phyloP scores from a whole-genome alignment of 2,888 invertebrate genomes.

The Mallateleia sp. region DNA sequence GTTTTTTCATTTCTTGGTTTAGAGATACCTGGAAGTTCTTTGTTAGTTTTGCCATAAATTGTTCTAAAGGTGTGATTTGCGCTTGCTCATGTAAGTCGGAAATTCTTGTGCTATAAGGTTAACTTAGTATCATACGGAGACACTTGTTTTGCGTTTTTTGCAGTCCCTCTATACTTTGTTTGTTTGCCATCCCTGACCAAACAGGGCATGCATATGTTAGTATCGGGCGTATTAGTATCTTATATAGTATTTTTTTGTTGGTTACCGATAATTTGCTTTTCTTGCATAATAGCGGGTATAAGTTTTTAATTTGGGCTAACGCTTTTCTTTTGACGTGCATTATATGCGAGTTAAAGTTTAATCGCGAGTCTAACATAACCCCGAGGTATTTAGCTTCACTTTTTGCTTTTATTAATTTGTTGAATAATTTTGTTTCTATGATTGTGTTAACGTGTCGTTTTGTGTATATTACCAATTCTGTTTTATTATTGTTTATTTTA shows the following conservation, averaged over 20 bases:
- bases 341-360: conserved; percentile 72
- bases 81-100: too few species aligned
- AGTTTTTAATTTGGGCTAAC: conserved; percentile 22
- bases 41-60: too few species aligned
- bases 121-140: too few species aligned
- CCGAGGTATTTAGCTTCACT: conserved; percentile 78
- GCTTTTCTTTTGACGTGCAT: conserved; percentile 20
- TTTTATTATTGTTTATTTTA: conserved; percentile 62
- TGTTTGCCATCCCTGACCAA: too few species aligned
- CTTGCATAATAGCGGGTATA: conserved; percentile 47
- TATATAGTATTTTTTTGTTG: conserved; percentile 80
- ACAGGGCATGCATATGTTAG: conserved; percentile 80
- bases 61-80: too few species aligned
- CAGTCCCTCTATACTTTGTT: too few species aligned
- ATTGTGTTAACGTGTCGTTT: not conserved
- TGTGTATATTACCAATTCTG: conserved; percentile 62
- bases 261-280: conserved; percentile 38
- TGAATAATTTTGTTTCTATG: not conserved
- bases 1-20: too few species aligned
- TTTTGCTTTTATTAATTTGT: not conserved
- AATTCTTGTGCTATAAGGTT: too few species aligned
- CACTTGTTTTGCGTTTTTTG: too few species aligned
- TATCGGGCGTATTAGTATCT: conserved; percentile 75
- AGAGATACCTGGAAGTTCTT: too few species aligned
- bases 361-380: conserved; percentile 70